Evolutionary conservation across 1,140 invertebrate genomes (phyloP).

Genomic region (Aricia agestis): DNA sequence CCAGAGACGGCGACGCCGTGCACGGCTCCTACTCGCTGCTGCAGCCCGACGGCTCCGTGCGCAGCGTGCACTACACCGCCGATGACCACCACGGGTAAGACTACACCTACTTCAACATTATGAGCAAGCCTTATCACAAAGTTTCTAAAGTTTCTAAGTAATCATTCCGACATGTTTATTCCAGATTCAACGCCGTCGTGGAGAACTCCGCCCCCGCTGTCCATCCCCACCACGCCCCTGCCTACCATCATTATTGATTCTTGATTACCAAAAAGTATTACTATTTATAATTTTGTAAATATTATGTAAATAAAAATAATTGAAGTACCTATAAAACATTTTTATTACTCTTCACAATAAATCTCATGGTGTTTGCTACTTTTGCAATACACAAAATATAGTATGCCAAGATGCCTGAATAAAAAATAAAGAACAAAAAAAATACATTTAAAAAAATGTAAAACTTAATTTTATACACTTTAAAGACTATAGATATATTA

Average conservation of each 20-base stretch:
- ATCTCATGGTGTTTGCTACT: too few species aligned
- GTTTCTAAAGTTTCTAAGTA: too few species aligned
- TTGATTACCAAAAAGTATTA: background rate
- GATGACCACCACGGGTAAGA: slow-evolving; percentile 49
- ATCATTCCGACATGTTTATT: slow-evolving; percentile 21
- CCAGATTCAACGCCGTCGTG: slow-evolving; percentile 63
- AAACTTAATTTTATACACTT: too few species aligned
- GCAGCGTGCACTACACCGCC: slow-evolving; percentile 60
- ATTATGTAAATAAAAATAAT: background rate
- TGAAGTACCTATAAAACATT: background rate
- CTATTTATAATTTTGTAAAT: slow-evolving; percentile 11
- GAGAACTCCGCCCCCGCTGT: slow-evolving; percentile 45
- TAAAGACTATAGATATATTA: too few species aligned
- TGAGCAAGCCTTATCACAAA: background rate
- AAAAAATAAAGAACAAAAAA: too few species aligned
- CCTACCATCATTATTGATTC: slow-evolving; percentile 32
- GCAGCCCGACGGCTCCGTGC: slow-evolving; percentile 59
- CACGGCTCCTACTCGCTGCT: slow-evolving; percentile 56
- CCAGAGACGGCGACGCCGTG: slow-evolving; percentile 51
- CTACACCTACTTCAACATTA: background rate
- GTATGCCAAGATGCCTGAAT: too few species aligned
- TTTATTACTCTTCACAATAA: background rate
- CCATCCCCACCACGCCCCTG: slow-evolving; percentile 29
- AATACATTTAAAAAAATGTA: too few species aligned
- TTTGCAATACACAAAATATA: too few species aligned